Percentiles rank a stretch among this genome's conserved stretches.
These are phyloP conservation scores for Bombus sylvicola DNA, from an alignment of 1,140 invertebrate genomes.

Conservation along the genomic window DNA sequence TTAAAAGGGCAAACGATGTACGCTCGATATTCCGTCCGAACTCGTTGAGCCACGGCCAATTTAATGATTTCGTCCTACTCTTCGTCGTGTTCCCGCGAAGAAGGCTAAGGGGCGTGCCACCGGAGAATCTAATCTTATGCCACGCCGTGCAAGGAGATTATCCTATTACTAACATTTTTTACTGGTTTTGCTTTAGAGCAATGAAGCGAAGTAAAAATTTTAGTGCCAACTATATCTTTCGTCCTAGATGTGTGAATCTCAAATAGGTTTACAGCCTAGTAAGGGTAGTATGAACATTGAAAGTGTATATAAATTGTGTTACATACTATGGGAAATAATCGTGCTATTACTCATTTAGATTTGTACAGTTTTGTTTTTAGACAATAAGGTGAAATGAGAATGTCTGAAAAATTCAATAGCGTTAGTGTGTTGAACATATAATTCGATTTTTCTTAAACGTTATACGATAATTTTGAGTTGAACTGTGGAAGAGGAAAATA, in stretches of 20 bases:
- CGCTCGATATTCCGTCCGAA: conserved; percentile 69
- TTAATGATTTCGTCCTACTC: conserved; percentile 75
- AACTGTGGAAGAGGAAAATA: background rate
- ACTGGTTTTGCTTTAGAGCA: background rate
- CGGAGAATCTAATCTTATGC: conserved; percentile 28
- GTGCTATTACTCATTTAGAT: background rate
- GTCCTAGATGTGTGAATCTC: fast-evolving
- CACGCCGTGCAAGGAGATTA: conserved; percentile 13
- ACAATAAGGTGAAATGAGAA: background rate
- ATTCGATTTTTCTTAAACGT: background rate
- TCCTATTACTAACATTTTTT: background rate
- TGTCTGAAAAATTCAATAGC: background rate
- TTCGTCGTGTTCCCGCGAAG: conserved; percentile 19
- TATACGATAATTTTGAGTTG: background rate
- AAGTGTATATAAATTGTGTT: no score
- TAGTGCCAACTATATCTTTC: background rate
- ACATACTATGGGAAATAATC: background rate
- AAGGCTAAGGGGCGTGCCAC: background rate
- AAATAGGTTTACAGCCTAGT: no score
- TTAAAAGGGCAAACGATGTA: conserved; percentile 78
- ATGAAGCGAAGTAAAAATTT: background rate
- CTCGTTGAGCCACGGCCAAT: conserved; percentile 76
- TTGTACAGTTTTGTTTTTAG: background rate
- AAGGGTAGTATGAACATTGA: no score
- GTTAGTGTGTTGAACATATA: background rate